phyloP scores from a whole-genome alignment of 2,113 vertebrate species.

The Ammodytes marinus region DNA sequence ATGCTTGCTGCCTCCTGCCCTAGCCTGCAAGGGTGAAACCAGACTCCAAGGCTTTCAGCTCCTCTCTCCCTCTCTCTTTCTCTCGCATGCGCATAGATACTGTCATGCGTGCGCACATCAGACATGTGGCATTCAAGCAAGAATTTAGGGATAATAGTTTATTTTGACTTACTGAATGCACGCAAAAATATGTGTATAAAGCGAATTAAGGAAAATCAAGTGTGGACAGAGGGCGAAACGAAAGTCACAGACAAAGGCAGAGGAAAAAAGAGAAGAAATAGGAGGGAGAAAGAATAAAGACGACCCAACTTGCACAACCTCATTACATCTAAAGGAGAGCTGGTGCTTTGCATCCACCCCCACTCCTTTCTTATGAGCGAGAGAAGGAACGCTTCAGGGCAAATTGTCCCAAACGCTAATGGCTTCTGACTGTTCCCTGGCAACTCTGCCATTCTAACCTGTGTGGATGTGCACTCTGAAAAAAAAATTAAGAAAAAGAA shows the following conservation, averaged over 20 bases:
- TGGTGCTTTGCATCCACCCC: constrained; percentile 88
- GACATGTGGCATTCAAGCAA: constrained; percentile 19
- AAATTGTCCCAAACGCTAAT: constrained; percentile 99
- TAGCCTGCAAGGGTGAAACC: constrained; percentile 92
- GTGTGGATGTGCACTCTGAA: constrained; percentile 93
- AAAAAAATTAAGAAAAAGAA: constrained; percentile 69
- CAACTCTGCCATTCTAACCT: constrained; percentile 99
- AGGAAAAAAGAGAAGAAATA: constrained; percentile 32
- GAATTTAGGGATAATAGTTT: constrained; percentile 15
- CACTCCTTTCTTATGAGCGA: constrained; percentile 91
- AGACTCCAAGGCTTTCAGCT: constrained; percentile 84
- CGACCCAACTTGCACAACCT: constrained; percentile 85
- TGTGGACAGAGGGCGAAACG: constrained; percentile 52
- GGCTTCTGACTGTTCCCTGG: constrained; percentile 99
- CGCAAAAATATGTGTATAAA: constrained; percentile 7
- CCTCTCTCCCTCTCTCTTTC: constrained; percentile 64
- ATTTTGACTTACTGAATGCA: constrained; percentile 2
- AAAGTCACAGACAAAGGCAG: constrained; percentile 53
- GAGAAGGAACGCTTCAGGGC: constrained; percentile 97
- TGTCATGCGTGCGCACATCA: constrained; percentile 55
- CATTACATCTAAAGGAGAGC: constrained; percentile 88
- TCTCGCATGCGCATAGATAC: constrained; percentile 71
- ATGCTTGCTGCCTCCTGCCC: constrained; percentile 92
- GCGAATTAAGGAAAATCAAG: constrained; percentile 69
- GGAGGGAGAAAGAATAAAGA: constrained; percentile 74